A percentile compares a stretch with the other conserved stretches of the same genome.
These are phyloP conservation scores for Hyppa rectilinea DNA, from an alignment of 2,888 invertebrate species.

Conservation along the genomic window DNA sequence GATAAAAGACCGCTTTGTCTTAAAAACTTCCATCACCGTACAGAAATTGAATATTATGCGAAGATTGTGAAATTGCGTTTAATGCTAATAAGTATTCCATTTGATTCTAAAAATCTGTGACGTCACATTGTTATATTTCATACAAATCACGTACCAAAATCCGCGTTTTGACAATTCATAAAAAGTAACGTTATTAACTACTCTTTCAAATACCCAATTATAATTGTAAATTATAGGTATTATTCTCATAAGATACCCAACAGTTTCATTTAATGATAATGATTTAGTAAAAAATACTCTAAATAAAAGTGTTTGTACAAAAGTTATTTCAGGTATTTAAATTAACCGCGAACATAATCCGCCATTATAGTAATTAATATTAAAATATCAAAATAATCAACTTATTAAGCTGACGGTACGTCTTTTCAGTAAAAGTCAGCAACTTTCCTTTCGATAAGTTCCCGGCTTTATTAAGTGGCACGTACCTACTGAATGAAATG, in stretches of 20 bases:
- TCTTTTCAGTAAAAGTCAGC: constrained; percentile 36
- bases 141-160: too few species aligned
- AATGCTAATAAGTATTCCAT: too few species aligned
- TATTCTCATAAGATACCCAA: neutral
- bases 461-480: constrained; percentile 43
- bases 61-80: too few species aligned
- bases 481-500: constrained; percentile 53
- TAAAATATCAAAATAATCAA: constrained; percentile 49
- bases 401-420: constrained; percentile 42
- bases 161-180: too few species aligned
- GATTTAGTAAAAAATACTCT: neutral
- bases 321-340: neutral
- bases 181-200: too few species aligned
- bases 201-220: too few species aligned
- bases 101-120: too few species aligned
- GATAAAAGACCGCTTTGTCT: too few species aligned
- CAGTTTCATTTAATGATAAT: neutral
- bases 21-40: too few species aligned
- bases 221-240: too few species aligned
- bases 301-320: neutral
- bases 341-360: constrained; percentile 1
- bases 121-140: too few species aligned
- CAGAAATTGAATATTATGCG: too few species aligned
- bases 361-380: constrained; percentile 40
- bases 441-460: constrained; percentile 47